Evolutionary conservation across 2,888 invertebrate species (phyloP).

Genomic region (Brenthis ino): DNA sequence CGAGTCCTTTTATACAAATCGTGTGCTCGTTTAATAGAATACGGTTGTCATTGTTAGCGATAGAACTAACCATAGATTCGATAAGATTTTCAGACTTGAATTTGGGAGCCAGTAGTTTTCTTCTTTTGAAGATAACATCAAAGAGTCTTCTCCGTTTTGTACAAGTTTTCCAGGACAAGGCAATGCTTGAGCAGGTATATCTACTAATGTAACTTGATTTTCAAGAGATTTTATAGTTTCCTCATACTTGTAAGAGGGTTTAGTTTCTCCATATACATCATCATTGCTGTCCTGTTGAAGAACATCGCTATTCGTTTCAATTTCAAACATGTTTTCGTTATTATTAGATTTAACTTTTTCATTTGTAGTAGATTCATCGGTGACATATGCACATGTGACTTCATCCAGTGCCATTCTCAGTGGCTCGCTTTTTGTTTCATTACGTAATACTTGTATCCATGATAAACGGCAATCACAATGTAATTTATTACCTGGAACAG

Average conservation of each 20-base stretch:
- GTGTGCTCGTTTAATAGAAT: conserved; percentile 40
- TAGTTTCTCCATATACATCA: conserved; percentile 54
- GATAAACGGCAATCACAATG: conserved; percentile 90
- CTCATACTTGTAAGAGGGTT: conserved; percentile 56
- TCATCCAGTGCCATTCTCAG: conserved; percentile 86
- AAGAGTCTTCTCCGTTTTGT: conserved; percentile 68
- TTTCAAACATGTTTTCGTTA: conserved; percentile 52
- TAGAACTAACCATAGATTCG: conserved; percentile 52
- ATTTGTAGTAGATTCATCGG: conserved; percentile 1
- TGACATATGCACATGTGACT: conserved; percentile 80
- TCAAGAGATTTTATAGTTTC: conserved; percentile 54
- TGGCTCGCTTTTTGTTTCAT: conserved; percentile 88
- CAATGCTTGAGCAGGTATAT: conserved; percentile 60
- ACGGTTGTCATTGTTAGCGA: conserved; percentile 47
- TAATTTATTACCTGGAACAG: conserved; percentile 88
- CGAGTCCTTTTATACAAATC: conserved; percentile 13
- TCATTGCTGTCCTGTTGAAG: conserved; percentile 54
- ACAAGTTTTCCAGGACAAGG: conserved; percentile 60
- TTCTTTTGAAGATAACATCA: conserved; percentile 74
- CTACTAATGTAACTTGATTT: conserved; percentile 60
- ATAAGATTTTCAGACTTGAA: conserved; percentile 50
- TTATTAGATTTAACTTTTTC: conserved; percentile 28
- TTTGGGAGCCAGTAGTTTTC: conserved; percentile 67
- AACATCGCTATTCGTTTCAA: conserved; percentile 51
- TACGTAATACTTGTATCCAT: conserved; percentile 88